These are phyloP conservation scores for Apostichopus leukothele DNA, from an alignment of 53 echinoderm and acorn worm genomes.

Conservation along the genomic window DNA sequence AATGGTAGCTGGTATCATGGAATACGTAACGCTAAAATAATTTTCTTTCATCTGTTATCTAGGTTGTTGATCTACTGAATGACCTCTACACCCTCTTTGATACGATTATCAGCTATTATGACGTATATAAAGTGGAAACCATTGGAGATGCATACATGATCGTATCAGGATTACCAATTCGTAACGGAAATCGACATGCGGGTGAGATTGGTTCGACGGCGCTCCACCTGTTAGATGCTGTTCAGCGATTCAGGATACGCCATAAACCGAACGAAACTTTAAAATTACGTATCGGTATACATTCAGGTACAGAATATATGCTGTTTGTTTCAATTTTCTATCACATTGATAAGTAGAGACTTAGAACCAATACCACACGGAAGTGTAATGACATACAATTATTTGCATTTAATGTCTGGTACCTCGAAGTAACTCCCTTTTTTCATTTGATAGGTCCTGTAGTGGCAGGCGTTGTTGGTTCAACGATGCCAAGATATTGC, in stretches of 20 bases:
- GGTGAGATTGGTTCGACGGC: slow-evolving; percentile 92
- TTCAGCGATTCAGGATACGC: slow-evolving; percentile 80
- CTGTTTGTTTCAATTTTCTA: background rate
- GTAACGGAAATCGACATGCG: slow-evolving; percentile 78
- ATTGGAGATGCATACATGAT: slow-evolving; percentile 99
- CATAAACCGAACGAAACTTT: slow-evolving; percentile 85
- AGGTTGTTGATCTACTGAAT: slow-evolving; percentile 97
- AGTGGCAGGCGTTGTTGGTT: slow-evolving; percentile 90
- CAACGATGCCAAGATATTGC: slow-evolving; percentile 94
- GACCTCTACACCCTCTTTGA: slow-evolving; percentile 98
- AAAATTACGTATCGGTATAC: slow-evolving; percentile 88
- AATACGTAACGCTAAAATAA: too few species aligned
- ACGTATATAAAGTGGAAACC: slow-evolving; percentile 97
- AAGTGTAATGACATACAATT: too few species aligned
- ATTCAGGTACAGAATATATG: slow-evolving; percentile 66
- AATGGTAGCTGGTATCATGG: too few species aligned
- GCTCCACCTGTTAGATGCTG: slow-evolving; percentile 84
- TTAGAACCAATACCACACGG: too few species aligned
- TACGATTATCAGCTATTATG: slow-evolving; percentile 93
- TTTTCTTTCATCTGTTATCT: background rate
- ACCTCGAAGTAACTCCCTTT: background rate
- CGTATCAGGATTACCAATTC: slow-evolving; percentile 85
- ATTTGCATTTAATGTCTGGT: too few species aligned
- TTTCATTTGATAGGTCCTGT: slow-evolving; percentile 64
- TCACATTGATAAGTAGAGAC: too few species aligned